A percentile compares a stretch with the other conserved stretches of the same genome.
These are phyloP conservation scores for Gari tellinella DNA, from an alignment of 2,888 invertebrate species.

Conservation along the genomic window DNA sequence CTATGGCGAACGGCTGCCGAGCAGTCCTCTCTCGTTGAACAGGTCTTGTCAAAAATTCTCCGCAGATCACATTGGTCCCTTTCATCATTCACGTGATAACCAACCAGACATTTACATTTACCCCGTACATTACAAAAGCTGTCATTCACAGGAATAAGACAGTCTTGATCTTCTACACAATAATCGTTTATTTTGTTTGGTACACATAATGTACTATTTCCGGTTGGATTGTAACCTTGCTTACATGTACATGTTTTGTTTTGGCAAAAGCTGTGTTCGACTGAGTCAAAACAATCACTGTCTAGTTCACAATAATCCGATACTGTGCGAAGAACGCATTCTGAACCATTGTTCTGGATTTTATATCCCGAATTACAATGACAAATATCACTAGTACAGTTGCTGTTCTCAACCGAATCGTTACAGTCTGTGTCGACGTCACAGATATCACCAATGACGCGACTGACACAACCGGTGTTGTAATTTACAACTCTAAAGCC, in stretches of 20 bases:
- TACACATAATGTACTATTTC: constrained; percentile 22
- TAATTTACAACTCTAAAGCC: constrained; percentile 30
- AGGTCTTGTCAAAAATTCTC: constrained; percentile 58
- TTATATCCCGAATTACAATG: constrained; percentile 45
- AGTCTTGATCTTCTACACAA: constrained; percentile 43
- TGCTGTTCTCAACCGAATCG: constrained; percentile 47
- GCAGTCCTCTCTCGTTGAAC: constrained; percentile 54
- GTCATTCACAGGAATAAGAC: constrained; percentile 35
- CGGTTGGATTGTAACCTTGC: constrained; percentile 35
- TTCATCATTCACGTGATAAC: constrained; percentile 29
- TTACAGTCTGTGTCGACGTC: constrained; percentile 46
- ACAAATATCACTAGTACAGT: constrained; percentile 39
- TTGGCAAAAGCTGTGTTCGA: constrained; percentile 40
- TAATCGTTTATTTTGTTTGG: constrained; percentile 40
- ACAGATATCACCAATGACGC: constrained; percentile 58
- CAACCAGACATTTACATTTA: constrained; percentile 33
- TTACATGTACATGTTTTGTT: constrained; percentile 39
- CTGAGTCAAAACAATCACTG: constrained; percentile 40
- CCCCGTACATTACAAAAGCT: constrained; percentile 32
- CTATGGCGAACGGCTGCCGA: constrained; percentile 58
- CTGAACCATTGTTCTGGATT: constrained; percentile 2
- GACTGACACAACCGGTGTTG: constrained; percentile 35
- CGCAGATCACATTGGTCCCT: constrained; percentile 30
- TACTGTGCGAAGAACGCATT: constrained; percentile 30
- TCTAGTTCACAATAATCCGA: constrained; percentile 32